A percentile compares a stretch with the other conserved stretches of the same genome.
Conservation (phyloP, 2,797 vertebrate genomes). For the Uromys caudimaculatus region DNA sequence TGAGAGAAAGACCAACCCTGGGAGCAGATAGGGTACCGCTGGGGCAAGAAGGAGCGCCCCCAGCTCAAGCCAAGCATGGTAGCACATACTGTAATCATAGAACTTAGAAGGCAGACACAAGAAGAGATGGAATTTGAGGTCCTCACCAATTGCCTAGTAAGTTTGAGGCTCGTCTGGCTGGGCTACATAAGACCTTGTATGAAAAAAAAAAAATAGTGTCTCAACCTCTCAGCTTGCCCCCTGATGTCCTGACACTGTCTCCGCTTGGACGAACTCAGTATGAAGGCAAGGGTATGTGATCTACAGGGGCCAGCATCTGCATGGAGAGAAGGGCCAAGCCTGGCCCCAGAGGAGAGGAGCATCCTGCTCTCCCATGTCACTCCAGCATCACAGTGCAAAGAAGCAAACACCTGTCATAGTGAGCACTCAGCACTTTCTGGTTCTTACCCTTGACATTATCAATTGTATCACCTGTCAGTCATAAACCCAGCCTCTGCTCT, state of each 20-base stretch:
- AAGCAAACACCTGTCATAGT: not conserved
- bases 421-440: accelerated
- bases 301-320: not conserved
- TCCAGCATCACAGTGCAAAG: not conserved
- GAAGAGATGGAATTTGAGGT: not conserved
- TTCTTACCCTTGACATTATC: accelerated
- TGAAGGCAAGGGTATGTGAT: not conserved
- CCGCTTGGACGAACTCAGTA: not conserved
- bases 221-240: not conserved
- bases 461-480: not conserved
- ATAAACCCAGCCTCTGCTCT: not conserved
- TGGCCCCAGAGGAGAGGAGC: not conserved
- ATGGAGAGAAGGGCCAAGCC: not conserved
- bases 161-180: not conserved
- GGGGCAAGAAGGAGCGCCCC: not conserved
- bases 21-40: not conserved
- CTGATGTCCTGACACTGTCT: not conserved
- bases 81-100: not conserved
- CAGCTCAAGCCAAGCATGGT: not conserved
- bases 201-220: not conserved
- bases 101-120: not conserved
- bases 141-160: no score
- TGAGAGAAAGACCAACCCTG: not conserved
- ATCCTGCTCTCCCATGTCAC: accelerated
- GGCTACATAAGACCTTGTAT: not conserved